Evolutionary conservation across 2,888 invertebrate species (phyloP), one percentile per base, ranked within the genome.

Genomic region (Caenorhabditis zanzibari): DNA sequence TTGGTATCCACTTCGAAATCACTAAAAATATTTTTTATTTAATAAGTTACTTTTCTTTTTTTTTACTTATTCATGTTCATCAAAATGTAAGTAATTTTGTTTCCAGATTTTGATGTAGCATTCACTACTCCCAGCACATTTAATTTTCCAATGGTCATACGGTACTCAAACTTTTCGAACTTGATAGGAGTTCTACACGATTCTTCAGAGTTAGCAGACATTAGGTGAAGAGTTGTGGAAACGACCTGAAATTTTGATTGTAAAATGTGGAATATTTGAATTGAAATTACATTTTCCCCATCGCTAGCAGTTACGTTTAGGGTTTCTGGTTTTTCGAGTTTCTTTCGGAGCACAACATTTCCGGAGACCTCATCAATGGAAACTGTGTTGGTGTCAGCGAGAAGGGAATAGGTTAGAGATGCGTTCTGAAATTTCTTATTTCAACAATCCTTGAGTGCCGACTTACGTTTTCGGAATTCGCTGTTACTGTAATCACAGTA

Each of bases 61-160:
- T 16, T 61, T 52, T 68, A 87, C 88, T 72, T 86, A 35, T 88
- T 88, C 84, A 86, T 79, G 52, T 88, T 88, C 82, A 88, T 76
- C 26, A 88, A 38, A 38, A 81, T 79, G 58, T 86, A 88, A 14
- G 41, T 76, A 0, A 72, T 41, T 47, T 82, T 81, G n/a, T 66
- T 82, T 12, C 83, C 86, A 28, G 82, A 66, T 16, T 59, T 41
- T 16, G 81, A 71, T 1, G 81, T 77, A 0, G 84, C 84, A 52
- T 84, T 82, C 5, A 87, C 75, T 9, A 82, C 77, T 24, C 87
- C 87, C 35, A 87, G 61, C 16, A 84, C 82, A 26, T 84, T 85
- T 58, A 87, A 28, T 22, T 84, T 74, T 35, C 85, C 85, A 35
- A 87, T 85, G 6, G 85, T 77, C 77, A 87, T 84, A 38, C 85